These are phyloP conservation scores for Oncorhynchus masou DNA, from an alignment of 2,113 vertebrate species.

Conservation along the genomic window DNA sequence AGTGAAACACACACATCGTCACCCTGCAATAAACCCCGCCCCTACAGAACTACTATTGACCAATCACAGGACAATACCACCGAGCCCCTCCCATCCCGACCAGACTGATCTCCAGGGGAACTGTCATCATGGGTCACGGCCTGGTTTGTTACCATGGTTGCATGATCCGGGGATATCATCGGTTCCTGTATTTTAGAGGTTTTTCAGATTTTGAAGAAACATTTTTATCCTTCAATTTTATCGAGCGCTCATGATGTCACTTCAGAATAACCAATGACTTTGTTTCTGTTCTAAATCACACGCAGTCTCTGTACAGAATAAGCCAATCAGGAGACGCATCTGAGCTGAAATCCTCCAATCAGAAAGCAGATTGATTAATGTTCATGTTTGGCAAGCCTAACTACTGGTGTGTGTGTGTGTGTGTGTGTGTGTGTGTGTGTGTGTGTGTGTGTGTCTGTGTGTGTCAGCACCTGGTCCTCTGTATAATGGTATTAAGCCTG, in stretches of 20 bases:
- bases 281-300: constrained; percentile 27
- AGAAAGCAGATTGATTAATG: constrained; percentile 42
- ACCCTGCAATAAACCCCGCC: too few relatives aligned
- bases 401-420: constrained; percentile 50
- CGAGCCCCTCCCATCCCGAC: too few relatives aligned
- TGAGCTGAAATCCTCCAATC: neutral
- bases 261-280: constrained; percentile 52
- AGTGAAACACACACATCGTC: constrained; percentile 68
- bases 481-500: constrained; percentile 69
- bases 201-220: constrained; percentile 70
- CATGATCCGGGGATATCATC: neutral
- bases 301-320: constrained; percentile 39
- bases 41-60: neutral
- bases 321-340: constrained; percentile 27
- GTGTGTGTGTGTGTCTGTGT: neutral
- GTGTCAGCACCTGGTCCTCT: constrained; percentile 63
- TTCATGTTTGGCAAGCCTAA: constrained; percentile 65
- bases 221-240: constrained; percentile 71
- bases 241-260: constrained; percentile 74
- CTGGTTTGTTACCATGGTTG: too few relatives aligned
- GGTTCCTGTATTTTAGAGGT: constrained; percentile 50
- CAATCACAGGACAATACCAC: too few relatives aligned
- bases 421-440: constrained; percentile 11
- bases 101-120: too few relatives aligned
- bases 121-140: too few relatives aligned